Base-by-base conservation (phyloP, 2,113 vertebrate species). In the Chaetura pelagica region DNA sequence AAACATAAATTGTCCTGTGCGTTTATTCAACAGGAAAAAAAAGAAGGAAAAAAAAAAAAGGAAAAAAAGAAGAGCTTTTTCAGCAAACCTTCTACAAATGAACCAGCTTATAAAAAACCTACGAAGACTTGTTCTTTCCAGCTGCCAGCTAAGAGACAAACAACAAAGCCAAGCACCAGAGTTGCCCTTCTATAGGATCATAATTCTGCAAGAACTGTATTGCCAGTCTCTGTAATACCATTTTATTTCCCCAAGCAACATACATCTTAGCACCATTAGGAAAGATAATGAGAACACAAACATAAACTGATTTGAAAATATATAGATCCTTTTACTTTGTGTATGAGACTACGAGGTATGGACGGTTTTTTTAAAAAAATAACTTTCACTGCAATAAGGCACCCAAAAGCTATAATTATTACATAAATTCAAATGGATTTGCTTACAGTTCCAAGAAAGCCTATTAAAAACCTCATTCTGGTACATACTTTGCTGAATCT, bases 361-460 rank as follows among this genome's bases (percentile, higher is more conserved):
- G 83, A 10, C 4, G 1, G 1, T 11, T 84, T 87, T 79, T 23
- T 69, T 35, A 13, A 73, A 75, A 87, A 88, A 88, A 18, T 74
- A 58, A 32, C 74, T 88, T 96, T 86, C 67, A 71, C 46, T 74
- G 35, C 72, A 80, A n/a, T 29, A 80, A 95, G 48, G 22, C 48
- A 69, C 29, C n/a, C 20, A 64, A 90, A 90, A 92, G 63, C 63
- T 90, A 6, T 78, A 66, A 78, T 57, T 61, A 83, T 32, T 42
- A 69, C 22, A 86, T 44, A 85, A 80, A 92, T 71, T 67, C 34
- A 81, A 77, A 94, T 35, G 7, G n/a, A 71, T 86, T 86, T 89
- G 71, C 51, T 90, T 73, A 67, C 48, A 76, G 35, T 73, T 80
- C 51, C 63, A 92, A 86, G 85, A 90, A 90, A 93, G 19, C n/a